A percentile compares a stretch with the other conserved stretches of the same genome.
These are phyloP conservation scores for Andricus grossulariae DNA, from an alignment of 1,140 invertebrate species.

Conservation along the genomic window DNA sequence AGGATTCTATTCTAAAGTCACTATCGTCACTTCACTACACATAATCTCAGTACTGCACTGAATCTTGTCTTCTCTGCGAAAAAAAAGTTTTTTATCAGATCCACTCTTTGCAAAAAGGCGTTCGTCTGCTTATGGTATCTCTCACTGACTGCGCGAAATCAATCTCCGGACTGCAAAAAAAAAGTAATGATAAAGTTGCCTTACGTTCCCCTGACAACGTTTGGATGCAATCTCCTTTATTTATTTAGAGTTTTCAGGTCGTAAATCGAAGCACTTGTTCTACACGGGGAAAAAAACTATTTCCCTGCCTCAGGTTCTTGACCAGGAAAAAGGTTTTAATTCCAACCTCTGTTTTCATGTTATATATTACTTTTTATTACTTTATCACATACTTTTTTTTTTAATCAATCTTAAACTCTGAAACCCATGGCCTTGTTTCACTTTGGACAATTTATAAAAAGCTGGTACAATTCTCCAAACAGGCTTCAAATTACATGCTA, in stretches of 20 bases:
- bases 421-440: no score
- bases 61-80: background rate
- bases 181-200: slow-evolving; percentile 28
- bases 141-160: slow-evolving; percentile 23
- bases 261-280: background rate
- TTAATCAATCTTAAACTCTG: no score
- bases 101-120: slow-evolving; percentile 22
- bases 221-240: slow-evolving; percentile 15
- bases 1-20: slow-evolving; percentile 26
- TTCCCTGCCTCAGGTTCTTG: background rate
- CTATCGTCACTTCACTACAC: background rate
- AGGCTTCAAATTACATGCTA: no score
- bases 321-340: no score
- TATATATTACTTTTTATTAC: no score
- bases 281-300: background rate
- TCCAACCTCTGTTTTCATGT: no score
- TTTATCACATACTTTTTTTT: no score
- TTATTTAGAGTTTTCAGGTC: slow-evolving; percentile 16
- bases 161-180: slow-evolving; percentile 17
- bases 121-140: slow-evolving; percentile 19
- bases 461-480: no score
- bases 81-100: slow-evolving; percentile 11
- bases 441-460: no score
- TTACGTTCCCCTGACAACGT: background rate
- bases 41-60: background rate